Base-by-base conservation (phyloP, 2,888 invertebrate genomes). In the Trachelus iudaicus region DNA sequence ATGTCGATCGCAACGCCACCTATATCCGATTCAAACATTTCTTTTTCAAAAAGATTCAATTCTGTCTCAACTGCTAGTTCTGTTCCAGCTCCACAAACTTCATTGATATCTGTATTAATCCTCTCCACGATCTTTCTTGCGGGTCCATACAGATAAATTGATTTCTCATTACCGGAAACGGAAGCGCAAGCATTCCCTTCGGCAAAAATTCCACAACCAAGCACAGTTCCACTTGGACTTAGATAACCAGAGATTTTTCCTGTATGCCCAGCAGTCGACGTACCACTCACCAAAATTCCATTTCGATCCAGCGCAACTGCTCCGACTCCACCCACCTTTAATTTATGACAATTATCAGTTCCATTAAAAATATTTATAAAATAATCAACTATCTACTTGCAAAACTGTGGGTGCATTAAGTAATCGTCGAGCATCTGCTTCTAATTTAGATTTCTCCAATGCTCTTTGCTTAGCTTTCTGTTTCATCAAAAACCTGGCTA, bases 121-220 rank as follows among this genome's bases (percentile, higher is more conserved):
- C 79, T 82, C 12, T 78, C 77, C 13, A 85, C 77, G 23, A 89
- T 83, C 76, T 73, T 83, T n/a, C 84, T 81, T 6, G 89, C 89
- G 1, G 87, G 89, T 1, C 87, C 84, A 23, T 85, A 81, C 15
- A 76, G 37, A 71, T 88, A 88, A 3, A 88, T 80, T 13, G 76
- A 56, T 11, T 79, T 75, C 37, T 88, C 87, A 12, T 80, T 81
- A 11, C 89, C 87, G n/a, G 87, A 87, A 71, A 89, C 79, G 1
- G 87, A 85, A 77, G 77, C 81, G 76, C 85, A 87, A 4, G 84
- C 84, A 33, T 77, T 34, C 12, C 79, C 75, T 33, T 85, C 80
- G 6, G 84, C 83, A n/a, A 83, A 86, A 75, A 89, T 82, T 15
- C 88, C 89, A 73, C 88, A 87, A 30, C 89, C 89, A 69, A 85